Evolutionary conservation across 2,797 vertebrate species (phyloP).

Genomic region (Australoheros facetus): DNA sequence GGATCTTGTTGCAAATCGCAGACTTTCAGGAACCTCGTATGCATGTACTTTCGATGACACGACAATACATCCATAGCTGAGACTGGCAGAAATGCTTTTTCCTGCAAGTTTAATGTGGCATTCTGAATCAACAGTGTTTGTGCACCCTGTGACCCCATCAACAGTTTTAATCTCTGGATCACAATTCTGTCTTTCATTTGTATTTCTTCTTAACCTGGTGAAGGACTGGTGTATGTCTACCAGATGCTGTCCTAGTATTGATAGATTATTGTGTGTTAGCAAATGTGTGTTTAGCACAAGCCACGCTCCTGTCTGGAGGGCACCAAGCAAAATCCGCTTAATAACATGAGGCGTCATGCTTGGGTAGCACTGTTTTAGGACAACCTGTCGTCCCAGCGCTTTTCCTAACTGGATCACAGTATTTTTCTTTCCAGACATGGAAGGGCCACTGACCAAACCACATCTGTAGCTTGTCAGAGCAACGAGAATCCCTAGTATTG

Average conservation of each 20-base stretch:
- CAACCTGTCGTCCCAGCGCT: conserved; percentile 83
- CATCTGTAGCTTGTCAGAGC: conserved; percentile 83
- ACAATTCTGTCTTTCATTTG: not conserved
- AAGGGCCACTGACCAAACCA: conserved; percentile 80
- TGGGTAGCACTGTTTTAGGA: conserved; percentile 77
- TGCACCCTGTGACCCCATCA: not conserved
- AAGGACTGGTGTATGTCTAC: conserved; percentile 76
- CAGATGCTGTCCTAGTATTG: conserved; percentile 81
- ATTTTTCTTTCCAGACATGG: conserved; percentile 79
- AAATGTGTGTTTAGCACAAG: conserved; percentile 83
- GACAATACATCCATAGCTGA: conserved; percentile 83
- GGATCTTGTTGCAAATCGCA: conserved; percentile 81
- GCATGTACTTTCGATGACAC: conserved; percentile 65
- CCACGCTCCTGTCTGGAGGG: conserved; percentile 85
- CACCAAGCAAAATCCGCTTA: conserved; percentile 81
- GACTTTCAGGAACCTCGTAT: conserved; percentile 73
- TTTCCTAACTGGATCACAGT: conserved; percentile 77
- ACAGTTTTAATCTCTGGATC: not conserved
- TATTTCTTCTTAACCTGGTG: conserved; percentile 47
- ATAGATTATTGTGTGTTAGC: conserved; percentile 74
- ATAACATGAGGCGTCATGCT: conserved; percentile 62
- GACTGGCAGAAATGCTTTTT: conserved; percentile 64
- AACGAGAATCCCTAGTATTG: conserved; percentile 80
- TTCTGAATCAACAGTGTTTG: conserved; percentile 21
- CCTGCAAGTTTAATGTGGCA: conserved; percentile 72